A percentile compares a stretch with the other conserved stretches of the same genome.
These are phyloP conservation scores for Lordiphosa fenestrarum DNA, from an alignment of 2,888 invertebrate genomes.

Conservation along the genomic window DNA sequence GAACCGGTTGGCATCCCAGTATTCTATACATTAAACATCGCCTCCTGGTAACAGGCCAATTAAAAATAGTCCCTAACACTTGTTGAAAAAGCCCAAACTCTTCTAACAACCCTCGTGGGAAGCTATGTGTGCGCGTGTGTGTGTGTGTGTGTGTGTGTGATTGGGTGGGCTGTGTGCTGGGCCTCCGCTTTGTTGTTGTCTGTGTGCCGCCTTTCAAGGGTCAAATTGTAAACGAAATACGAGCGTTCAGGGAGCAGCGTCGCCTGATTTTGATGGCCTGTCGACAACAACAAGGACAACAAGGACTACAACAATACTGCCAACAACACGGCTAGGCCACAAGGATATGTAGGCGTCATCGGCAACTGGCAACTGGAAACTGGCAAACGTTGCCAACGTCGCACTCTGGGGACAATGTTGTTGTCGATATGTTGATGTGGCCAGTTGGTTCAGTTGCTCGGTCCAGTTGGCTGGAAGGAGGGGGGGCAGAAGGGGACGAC, in stretches of 20 bases:
- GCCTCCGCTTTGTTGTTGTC: slow-evolving; percentile 30
- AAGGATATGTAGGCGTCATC: slow-evolving; percentile 60
- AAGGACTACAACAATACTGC: slow-evolving; percentile 23
- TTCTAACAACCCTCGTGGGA: neutral
- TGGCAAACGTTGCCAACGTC: slow-evolving; percentile 41
- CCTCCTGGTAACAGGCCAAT: no score
- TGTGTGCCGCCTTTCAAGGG: slow-evolving; percentile 61
- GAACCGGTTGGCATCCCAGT: no score
- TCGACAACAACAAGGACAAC: slow-evolving; percentile 48
- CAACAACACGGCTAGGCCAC: slow-evolving; percentile 31
- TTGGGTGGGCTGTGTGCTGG: slow-evolving; percentile 7
- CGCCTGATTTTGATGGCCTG: slow-evolving; percentile 62
- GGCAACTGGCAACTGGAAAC: slow-evolving; percentile 26
- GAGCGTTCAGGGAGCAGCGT: slow-evolving; percentile 51
- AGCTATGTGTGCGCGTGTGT: neutral
- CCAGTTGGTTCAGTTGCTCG: slow-evolving; percentile 40
- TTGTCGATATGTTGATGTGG: slow-evolving; percentile 58
- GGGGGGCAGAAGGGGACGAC: neutral
- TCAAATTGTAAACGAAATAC: slow-evolving; percentile 73
- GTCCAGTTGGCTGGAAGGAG: slow-evolving; percentile 6
- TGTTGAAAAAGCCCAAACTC: neutral
- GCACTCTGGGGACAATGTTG: slow-evolving; percentile 60
- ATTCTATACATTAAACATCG: no score
- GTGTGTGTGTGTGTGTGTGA: neutral
- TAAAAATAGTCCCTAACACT: no score